Evolutionary conservation across 2,888 invertebrate genomes (phyloP).

Genomic region (Drosophila meridionalis): DNA sequence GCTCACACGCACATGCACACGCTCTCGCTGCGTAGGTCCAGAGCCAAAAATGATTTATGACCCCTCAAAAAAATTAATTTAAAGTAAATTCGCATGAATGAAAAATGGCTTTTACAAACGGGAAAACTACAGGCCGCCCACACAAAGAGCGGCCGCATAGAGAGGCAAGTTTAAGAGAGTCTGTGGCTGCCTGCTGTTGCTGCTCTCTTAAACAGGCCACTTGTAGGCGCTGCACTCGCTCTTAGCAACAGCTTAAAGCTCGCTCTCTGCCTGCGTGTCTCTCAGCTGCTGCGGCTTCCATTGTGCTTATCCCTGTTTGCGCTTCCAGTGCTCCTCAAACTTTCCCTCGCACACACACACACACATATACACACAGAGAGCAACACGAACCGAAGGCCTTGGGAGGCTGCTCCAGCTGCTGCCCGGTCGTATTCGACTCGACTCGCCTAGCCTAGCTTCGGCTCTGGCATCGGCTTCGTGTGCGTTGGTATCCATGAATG

Average conservation of each 20-base stretch:
- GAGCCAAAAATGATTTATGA: constrained; percentile 79
- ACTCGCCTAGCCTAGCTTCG: constrained; percentile 9
- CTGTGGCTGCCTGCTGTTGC: neutral
- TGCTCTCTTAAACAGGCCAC: constrained; percentile 52
- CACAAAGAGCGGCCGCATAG: constrained; percentile 25
- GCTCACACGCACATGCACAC: constrained; percentile 13
- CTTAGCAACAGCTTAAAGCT: constrained; percentile 64
- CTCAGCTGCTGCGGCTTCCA: constrained; percentile 56
- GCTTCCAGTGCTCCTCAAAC: constrained; percentile 71
- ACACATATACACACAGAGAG: neutral
- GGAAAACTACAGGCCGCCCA: constrained; percentile 71
- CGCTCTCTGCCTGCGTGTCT: constrained; percentile 25
- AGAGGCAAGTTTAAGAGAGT: neutral
- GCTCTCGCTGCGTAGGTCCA: constrained; percentile 54
- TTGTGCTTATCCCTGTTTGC: constrained; percentile 74
- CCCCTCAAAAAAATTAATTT: constrained; percentile 81
- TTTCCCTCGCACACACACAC: constrained; percentile 46
- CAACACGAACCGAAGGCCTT: constrained; percentile 45
- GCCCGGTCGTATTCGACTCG: constrained; percentile 25
- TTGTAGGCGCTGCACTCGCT: constrained; percentile 59
- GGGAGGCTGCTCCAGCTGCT: constrained; percentile 39
- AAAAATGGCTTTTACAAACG: constrained; percentile 82
- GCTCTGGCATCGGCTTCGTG: constrained; percentile 5
- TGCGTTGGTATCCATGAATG: constrained; percentile 78
- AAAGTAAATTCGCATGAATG: constrained; percentile 83